phyloP scores from a whole-genome alignment of 2,888 invertebrate species.

The Auanema freiburgensis region DNA sequence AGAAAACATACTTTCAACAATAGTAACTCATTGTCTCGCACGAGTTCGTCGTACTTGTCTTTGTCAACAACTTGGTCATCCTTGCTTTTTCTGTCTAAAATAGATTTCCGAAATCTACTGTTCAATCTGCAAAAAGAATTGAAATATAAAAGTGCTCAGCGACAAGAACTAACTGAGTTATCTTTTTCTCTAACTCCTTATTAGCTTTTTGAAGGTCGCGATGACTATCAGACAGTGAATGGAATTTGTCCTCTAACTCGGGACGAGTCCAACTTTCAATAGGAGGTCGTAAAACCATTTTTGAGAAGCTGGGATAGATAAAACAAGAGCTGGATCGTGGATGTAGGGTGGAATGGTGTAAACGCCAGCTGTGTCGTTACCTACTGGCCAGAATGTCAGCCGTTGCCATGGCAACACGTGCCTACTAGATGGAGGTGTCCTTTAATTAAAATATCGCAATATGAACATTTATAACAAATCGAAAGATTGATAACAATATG shows the following conservation, averaged over 20 bases:
- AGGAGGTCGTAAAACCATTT: slow-evolving; percentile 46
- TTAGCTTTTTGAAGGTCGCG: slow-evolving; percentile 42
- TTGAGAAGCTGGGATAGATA: neutral
- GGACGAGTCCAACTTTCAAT: slow-evolving; percentile 58
- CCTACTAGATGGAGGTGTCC: too few relatives aligned
- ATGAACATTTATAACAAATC: too few relatives aligned
- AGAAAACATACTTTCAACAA: slow-evolving; percentile 29
- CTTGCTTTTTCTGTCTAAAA: slow-evolving; percentile 27
- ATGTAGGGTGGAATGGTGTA: too few relatives aligned
- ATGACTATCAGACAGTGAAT: slow-evolving; percentile 36
- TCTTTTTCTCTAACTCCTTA: slow-evolving; percentile 47
- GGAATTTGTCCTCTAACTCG: slow-evolving; percentile 58
- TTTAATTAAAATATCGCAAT: too few relatives aligned
- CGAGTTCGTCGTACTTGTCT: slow-evolving; percentile 35
- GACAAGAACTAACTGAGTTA: slow-evolving; percentile 33
- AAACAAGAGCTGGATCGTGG: too few relatives aligned
- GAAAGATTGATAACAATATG: neutral
- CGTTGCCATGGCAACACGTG: too few relatives aligned
- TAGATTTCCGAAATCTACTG: slow-evolving; percentile 32
- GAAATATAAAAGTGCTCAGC: slow-evolving; percentile 2
- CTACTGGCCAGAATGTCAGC: too few relatives aligned
- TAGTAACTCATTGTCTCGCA: slow-evolving; percentile 36
- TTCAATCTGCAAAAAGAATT: slow-evolving; percentile 37
- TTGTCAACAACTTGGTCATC: slow-evolving; percentile 29
- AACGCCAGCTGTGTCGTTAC: too few relatives aligned